phyloP scores from a whole-genome alignment of 1,140 invertebrate species.

The Drosophila lowei region DNA sequence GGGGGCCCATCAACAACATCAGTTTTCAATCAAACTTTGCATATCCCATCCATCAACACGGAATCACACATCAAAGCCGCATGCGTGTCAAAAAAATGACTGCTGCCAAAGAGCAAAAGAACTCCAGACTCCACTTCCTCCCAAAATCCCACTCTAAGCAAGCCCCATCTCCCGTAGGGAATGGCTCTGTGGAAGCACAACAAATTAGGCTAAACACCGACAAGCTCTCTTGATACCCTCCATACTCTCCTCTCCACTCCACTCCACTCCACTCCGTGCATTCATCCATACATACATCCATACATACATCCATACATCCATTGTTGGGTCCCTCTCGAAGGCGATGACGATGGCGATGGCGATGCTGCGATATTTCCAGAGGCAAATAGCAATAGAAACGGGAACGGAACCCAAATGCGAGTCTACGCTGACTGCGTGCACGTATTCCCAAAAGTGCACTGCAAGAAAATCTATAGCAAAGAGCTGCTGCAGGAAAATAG shows the following conservation, averaged over 20 bases:
- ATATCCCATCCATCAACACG: slow-evolving; percentile 69
- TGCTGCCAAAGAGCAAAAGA: slow-evolving; percentile 44
- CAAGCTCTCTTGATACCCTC: slow-evolving; percentile 1
- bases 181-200: slow-evolving; percentile 34
- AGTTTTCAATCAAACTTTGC: slow-evolving; percentile 75
- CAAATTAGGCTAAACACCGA: slow-evolving; percentile 71
- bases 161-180: neutral
- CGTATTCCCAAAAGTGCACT: slow-evolving; percentile 16
- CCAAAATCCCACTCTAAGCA: neutral
- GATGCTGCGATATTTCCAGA: slow-evolving; percentile 13
- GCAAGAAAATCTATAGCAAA: slow-evolving; percentile 7
- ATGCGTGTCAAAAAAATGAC: slow-evolving; percentile 48
- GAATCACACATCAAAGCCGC: slow-evolving; percentile 63
- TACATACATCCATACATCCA: too few relatives aligned
- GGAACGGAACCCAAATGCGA: slow-evolving; percentile 28
- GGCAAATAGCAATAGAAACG: slow-evolving; percentile 6
- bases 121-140: slow-evolving; percentile 15
- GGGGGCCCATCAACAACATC: slow-evolving; percentile 28
- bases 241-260: too few relatives aligned
- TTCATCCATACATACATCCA: too few relatives aligned
- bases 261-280: neutral
- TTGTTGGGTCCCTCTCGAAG: neutral
- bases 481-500: too few relatives aligned
- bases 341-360: slow-evolving; percentile 2
- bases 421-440: slow-evolving; percentile 36